Base-by-base conservation (phyloP, 1,140 invertebrate species). In the Micrasema minimum region DNA sequence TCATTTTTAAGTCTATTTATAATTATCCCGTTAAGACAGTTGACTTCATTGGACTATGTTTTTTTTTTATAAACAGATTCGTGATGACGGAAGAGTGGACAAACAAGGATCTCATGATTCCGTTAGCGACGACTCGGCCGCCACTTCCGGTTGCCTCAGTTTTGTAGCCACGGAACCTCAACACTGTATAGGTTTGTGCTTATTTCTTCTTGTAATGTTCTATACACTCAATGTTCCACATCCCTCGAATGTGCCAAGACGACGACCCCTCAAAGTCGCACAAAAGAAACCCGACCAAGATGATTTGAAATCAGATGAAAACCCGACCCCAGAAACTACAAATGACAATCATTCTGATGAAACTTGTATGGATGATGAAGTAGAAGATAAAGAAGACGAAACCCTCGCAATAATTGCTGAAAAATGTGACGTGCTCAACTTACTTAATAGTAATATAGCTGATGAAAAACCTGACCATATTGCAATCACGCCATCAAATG, bases 171-270 rank as follows among this genome's bases (percentile, higher is more conserved):
- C 71, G 35, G 67, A 72, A 43, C 70, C 71, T 7, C 68, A 50
- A 26, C 66, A 71, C 59, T 75, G 74, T 71, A 69, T 75, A 75
- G 74, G 74, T 75, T 75, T 75, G 71, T 72, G 66, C 53, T 65
- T 75, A 38, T 57, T 75, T 65, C 64, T 75, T 67, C 61, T 75
- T 69, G 69, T 61, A 41, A 65, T 75, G 37, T 53, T 71, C 38
- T 75, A 72, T 69, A 23, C 73, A 9, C 45, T 68, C 41, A 64
- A 55, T 59, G 66, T 50, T 18, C 46, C 41, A 35, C 20, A n/a
- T n/a, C n/a, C n/a, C n/a, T n/a, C n/a, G n/a, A n/a, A n/a, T n/a
- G 31, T 14, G 46, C 35, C n/a, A n/a, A n/a, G n/a, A 12, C 14
- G n/a, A 4, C 23, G 1, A 6, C 48, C 18, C 16, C 22, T 0